Conservation (phyloP, 2,113 vertebrate species). For the Cebus imitator region DNA sequence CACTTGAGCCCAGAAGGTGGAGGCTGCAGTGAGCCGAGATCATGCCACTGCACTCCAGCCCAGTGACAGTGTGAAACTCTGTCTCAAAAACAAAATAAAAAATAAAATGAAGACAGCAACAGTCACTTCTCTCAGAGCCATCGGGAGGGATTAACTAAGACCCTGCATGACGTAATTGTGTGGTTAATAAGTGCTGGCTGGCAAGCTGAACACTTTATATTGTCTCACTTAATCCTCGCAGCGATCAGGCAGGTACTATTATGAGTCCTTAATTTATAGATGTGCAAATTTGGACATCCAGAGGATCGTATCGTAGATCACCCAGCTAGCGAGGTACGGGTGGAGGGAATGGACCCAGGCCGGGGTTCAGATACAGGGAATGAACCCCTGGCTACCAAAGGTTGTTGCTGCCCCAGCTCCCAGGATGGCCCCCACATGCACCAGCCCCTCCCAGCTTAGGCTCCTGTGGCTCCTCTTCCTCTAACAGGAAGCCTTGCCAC, state of each 20-base stretch:
- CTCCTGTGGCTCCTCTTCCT: background rate
- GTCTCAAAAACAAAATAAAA: too few relatives aligned
- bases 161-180: rapidly evolving
- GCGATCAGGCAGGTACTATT: background rate
- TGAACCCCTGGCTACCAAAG: background rate
- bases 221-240: background rate
- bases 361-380: too few relatives aligned
- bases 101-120: background rate
- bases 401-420: background rate
- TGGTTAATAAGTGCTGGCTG: background rate
- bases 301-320: background rate
- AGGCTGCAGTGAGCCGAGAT: too few relatives aligned
- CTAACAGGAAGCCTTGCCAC: background rate
- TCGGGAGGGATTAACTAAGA: background rate
- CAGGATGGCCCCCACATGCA: rapidly evolving
- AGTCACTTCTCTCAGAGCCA: background rate
- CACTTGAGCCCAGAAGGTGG: too few relatives aligned
- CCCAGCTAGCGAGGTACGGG: background rate
- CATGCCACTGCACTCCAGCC: too few relatives aligned
- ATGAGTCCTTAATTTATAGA: background rate
- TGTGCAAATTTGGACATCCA: background rate
- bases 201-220: background rate
- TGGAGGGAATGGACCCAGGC: background rate
- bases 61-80: too few relatives aligned
- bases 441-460: background rate